These are phyloP conservation scores for Embidobia sp. DNA, from an alignment of 2,888 invertebrate species.

Conservation along the genomic window DNA sequence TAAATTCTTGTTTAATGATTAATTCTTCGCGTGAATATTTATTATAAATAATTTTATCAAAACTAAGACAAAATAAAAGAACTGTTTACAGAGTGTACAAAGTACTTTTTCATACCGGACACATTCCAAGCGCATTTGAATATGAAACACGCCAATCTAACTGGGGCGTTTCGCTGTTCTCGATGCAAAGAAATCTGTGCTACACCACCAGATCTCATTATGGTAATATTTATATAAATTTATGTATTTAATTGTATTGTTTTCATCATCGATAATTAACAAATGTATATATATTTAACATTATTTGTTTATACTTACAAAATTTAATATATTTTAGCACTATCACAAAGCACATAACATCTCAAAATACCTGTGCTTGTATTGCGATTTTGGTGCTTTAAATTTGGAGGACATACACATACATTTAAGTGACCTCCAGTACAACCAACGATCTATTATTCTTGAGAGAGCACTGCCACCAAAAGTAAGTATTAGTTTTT, in stretches of 20 bases:
- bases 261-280: no score
- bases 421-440: slow-evolving; percentile 82
- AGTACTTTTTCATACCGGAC: slow-evolving; percentile 77
- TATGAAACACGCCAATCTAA: slow-evolving; percentile 69
- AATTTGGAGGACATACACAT: slow-evolving; percentile 79
- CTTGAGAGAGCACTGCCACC: slow-evolving; percentile 76
- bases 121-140: slow-evolving; percentile 77
- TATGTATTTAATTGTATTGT: no score
- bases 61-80: no score
- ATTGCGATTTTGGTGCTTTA: slow-evolving; percentile 81
- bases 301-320: no score
- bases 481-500: slow-evolving; percentile 64
- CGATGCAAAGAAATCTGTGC: slow-evolving; percentile 80
- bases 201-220: slow-evolving; percentile 71
- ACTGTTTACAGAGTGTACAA: slow-evolving; percentile 75
- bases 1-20: no score
- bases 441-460: slow-evolving; percentile 77
- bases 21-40: no score
- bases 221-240: no score
- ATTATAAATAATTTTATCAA: no score
- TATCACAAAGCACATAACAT: slow-evolving; percentile 80
- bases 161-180: slow-evolving; percentile 80
- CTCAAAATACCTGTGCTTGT: slow-evolving; percentile 82
- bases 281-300: no score
- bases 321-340: slow-evolving; percentile 78